Percentiles rank a stretch among this genome's conserved stretches.
Evolutionary conservation across 1,140 invertebrate species (phyloP).

Genomic region (Leptinotarsa defecta): DNA sequence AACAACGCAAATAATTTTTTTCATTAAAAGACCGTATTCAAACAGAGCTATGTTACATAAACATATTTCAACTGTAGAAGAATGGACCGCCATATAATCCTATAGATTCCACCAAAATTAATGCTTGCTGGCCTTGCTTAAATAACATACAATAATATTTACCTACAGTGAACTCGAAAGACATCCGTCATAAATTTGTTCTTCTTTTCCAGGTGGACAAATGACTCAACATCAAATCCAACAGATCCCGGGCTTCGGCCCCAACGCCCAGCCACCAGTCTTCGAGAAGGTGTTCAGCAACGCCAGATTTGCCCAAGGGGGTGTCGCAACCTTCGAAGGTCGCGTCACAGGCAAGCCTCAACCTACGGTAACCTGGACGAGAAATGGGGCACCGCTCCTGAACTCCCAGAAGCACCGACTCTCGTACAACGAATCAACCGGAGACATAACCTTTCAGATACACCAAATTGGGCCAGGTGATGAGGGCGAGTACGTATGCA

Average conservation of each 20-base stretch:
- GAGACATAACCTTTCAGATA: constrained; percentile 84
- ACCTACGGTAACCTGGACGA: constrained; percentile 92
- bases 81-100: too few relatives aligned
- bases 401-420: constrained; percentile 84
- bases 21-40: too few relatives aligned
- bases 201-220: constrained; percentile 56
- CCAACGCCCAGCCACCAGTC: constrained; percentile 76
- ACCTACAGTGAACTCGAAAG: too few relatives aligned
- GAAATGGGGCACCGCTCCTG: constrained; percentile 80
- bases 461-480: constrained; percentile 90
- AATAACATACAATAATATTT: too few relatives aligned
- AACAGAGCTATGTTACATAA: too few relatives aligned
- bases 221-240: constrained; percentile 57
- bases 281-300: constrained; percentile 94
- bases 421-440: constrained; percentile 85
- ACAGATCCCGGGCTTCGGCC: constrained; percentile 65
- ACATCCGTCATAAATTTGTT: not conserved
- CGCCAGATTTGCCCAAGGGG: constrained; percentile 90
- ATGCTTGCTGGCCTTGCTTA: too few relatives aligned
- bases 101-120: too few relatives aligned
- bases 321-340: constrained; percentile 91
- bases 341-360: constrained; percentile 88
- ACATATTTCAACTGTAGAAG: too few relatives aligned
- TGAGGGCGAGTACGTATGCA: constrained; percentile 94
- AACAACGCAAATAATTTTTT: too few relatives aligned